Percentiles rank a stretch among this genome's conserved stretches.
phyloP scores from a whole-genome alignment of 2,113 vertebrate species.

The Sinocyclocheilus anophthalmus region DNA sequence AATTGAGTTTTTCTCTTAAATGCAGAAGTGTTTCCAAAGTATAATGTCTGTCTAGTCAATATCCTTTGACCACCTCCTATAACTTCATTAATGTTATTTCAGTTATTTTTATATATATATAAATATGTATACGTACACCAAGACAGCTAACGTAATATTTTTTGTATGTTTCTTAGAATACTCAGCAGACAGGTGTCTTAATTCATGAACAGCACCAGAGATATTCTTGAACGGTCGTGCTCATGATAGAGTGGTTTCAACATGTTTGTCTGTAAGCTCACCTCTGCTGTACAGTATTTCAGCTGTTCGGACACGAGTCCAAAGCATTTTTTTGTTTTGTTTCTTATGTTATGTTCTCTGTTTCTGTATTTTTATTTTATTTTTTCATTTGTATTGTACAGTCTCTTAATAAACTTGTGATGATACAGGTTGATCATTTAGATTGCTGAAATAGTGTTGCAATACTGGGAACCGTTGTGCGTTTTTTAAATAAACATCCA shows the following conservation, averaged over 20 bases:
- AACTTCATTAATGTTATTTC: constrained; percentile 91
- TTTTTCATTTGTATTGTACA: constrained; percentile 98
- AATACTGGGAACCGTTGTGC: too few relatives aligned
- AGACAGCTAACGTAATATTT: constrained; percentile 89
- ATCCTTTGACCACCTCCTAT: constrained; percentile 87
- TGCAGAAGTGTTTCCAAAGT: constrained; percentile 71
- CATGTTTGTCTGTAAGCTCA: constrained; percentile 53
- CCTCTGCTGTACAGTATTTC: constrained; percentile 48
- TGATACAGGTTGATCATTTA: constrained; percentile 64
- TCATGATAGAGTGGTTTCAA: not conserved
- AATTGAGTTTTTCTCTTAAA: constrained; percentile 79
- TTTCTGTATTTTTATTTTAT: constrained; percentile 89
- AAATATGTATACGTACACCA: constrained; percentile 81
- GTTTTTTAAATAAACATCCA: not conserved
- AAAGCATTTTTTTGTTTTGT: constrained; percentile 79
- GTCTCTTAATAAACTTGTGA: constrained; percentile 99
- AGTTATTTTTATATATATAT: constrained; percentile 87
- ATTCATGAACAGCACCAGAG: constrained; percentile 60
- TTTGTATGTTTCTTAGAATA: constrained; percentile 67
- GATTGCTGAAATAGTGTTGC: too few relatives aligned
- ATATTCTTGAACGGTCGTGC: constrained; percentile 16
- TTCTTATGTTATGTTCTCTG: constrained; percentile 92
- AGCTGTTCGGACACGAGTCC: constrained; percentile 74
- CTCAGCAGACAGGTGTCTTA: constrained; percentile 74
- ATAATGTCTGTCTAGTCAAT: constrained; percentile 86